Percentiles rank a stretch among this genome's conserved stretches.
These are phyloP conservation scores for Thysanoteuthis rhombus DNA, from an alignment of 2,888 invertebrate genomes.

Conservation along the genomic window DNA sequence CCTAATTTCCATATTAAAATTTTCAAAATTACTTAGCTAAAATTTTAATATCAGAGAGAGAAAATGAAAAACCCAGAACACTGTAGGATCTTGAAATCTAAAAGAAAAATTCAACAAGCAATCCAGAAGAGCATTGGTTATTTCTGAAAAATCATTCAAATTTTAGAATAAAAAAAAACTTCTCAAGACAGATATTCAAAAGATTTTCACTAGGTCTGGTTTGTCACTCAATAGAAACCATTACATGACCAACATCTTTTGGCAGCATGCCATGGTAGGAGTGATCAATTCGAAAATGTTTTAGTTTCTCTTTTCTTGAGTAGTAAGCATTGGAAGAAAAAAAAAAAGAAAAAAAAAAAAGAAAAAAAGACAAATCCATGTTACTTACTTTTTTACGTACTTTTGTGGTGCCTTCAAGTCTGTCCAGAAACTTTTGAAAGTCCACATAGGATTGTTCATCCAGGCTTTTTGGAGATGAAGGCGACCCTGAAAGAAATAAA, in stretches of 20 bases:
- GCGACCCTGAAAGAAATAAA: neutral
- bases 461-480: neutral
- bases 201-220: neutral
- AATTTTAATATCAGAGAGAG: no score
- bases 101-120: neutral
- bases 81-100: no score
- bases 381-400: neutral
- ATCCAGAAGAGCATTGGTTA: neutral
- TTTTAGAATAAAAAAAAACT: neutral
- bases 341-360: neutral
- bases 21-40: no score
- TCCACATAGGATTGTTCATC: neutral
- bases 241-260: no score
- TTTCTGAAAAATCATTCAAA: neutral
- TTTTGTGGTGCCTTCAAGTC: conserved; percentile 14
- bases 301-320: no score
- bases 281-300: no score
- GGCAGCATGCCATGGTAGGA: no score
- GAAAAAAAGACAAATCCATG: neutral
- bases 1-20: no score
- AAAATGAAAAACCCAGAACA: no score
- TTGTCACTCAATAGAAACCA: no score
- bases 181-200: no score
- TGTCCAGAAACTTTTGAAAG: neutral
- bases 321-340: no score